Evolutionary conservation across 2,888 invertebrate species (phyloP).

Genomic region (Caenorhabditis becei): DNA sequence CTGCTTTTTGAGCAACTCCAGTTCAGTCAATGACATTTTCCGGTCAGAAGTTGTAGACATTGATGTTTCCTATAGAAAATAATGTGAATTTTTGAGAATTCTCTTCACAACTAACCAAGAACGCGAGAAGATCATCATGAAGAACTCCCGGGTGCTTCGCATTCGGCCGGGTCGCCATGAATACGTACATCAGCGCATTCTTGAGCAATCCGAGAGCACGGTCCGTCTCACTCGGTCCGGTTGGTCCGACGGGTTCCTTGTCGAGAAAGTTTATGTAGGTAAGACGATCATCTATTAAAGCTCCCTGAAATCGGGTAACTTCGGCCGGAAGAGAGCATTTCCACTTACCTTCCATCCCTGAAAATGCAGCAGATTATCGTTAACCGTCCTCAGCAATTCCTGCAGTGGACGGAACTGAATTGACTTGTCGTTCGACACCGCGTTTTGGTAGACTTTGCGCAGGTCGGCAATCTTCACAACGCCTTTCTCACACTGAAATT

Average conservation of each 20-base stretch:
- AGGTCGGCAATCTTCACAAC: conserved; percentile 42
- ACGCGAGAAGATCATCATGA: conserved; percentile 48
- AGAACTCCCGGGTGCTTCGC: conserved; percentile 32
- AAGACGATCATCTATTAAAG: conserved; percentile 34
- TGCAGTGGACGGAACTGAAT: conserved; percentile 21
- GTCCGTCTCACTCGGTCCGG: conserved; percentile 24
- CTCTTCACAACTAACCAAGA: conserved; percentile 16
- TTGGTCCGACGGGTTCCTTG: neutral
- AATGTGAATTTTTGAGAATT: neutral
- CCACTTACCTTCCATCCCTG: conserved; percentile 38
- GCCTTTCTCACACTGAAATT: conserved; percentile 48
- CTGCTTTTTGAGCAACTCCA: conserved; percentile 28
- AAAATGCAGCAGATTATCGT: conserved; percentile 35
- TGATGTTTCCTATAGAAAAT: conserved; percentile 42
- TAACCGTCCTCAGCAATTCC: conserved; percentile 21
- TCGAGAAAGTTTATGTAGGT: conserved; percentile 18
- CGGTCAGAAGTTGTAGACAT: conserved; percentile 17
- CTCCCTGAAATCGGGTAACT: no score
- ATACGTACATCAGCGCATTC: conserved; percentile 51
- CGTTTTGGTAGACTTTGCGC: conserved; percentile 35
- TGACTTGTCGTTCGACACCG: conserved; percentile 23
- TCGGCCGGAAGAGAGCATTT: no score
- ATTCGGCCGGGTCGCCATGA: conserved; percentile 41
- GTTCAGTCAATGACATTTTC: conserved; percentile 6
- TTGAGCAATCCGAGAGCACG: conserved; percentile 33